Conservation (phyloP, 2,797 vertebrate species). For the Propithecus perrieri region DNA sequence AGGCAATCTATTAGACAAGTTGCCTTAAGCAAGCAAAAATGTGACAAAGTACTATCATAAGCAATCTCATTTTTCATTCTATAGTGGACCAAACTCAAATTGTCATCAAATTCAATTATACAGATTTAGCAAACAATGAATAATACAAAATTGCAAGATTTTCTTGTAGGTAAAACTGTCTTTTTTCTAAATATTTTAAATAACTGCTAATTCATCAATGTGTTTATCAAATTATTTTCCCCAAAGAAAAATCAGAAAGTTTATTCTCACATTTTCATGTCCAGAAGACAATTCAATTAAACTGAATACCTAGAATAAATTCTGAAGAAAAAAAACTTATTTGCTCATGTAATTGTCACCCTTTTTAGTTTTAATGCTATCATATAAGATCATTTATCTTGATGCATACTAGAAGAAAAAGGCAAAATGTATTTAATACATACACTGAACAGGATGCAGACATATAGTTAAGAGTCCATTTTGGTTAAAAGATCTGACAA, state of each 20-base stretch:
- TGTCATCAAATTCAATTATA: slow-evolving; percentile 79
- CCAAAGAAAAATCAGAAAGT: not conserved
- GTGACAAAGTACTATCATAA: slow-evolving; percentile 46
- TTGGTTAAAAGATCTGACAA: not conserved
- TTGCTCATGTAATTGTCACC: slow-evolving; percentile 76
- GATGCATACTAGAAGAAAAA: not conserved
- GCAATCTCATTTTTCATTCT: slow-evolving; percentile 83
- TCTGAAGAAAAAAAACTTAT: not conserved
- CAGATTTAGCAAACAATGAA: slow-evolving; percentile 43
- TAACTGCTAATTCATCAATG: not conserved
- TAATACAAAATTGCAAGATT: not conserved
- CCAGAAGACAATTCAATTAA: not conserved
- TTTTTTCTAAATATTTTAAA: not conserved
- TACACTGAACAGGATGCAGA: not conserved
- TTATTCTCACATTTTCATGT: not conserved
- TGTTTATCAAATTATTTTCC: not conserved
- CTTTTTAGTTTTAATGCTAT: slow-evolving; percentile 13
- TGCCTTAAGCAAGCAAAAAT: slow-evolving; percentile 70
- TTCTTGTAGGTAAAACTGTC: slow-evolving; percentile 1
- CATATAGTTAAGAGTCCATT: not conserved
- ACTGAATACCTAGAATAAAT: not conserved
- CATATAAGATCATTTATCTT: not conserved
- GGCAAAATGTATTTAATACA: not conserved
- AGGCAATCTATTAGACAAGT: slow-evolving; percentile 64
- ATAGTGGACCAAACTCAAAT: slow-evolving; percentile 78